Conservation (phyloP, 2,888 invertebrate species). For the Amblyjoppa proteus region DNA sequence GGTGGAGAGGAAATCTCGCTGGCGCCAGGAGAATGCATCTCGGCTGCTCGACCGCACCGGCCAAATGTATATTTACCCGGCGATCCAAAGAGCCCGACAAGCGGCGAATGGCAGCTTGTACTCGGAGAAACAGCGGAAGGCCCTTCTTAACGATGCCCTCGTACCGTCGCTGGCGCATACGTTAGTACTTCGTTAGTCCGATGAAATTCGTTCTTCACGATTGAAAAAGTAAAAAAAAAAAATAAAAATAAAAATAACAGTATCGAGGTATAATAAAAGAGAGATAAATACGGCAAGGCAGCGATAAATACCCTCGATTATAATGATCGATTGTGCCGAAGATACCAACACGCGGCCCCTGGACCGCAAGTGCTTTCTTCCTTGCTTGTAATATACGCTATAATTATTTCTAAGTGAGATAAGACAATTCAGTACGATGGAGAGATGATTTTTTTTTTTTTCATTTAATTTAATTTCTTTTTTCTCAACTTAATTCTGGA, state of each 20-base stretch:
- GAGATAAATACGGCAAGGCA: neutral
- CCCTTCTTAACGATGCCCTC: constrained; percentile 35
- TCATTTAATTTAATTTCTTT: neutral
- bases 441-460: neutral
- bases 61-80: constrained; percentile 39
- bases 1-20: neutral
- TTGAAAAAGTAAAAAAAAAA: constrained; percentile 32
- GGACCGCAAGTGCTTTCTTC: neutral
- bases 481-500: neutral
- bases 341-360: constrained; percentile 8
- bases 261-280: constrained; percentile 5
- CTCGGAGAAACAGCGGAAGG: neutral
- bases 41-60: neutral
- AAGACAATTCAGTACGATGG: constrained; percentile 32
- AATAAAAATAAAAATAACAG: constrained; percentile 23
- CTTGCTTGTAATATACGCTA: constrained; percentile 7
- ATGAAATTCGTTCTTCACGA: constrained; percentile 47
- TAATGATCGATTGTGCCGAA: constrained; percentile 46
- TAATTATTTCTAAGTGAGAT: constrained; percentile 37
- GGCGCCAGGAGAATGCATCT: constrained; percentile 15
- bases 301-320: constrained; percentile 55
- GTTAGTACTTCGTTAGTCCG: constrained; percentile 4
- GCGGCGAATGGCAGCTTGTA: constrained; percentile 10
- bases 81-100: constrained; percentile 30
- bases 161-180: neutral